Evolutionary conservation across 2,888 invertebrate species (phyloP), one percentile per base, ranked within the genome.

Genomic region (Bursaphelenchus okinawaensis): DNA sequence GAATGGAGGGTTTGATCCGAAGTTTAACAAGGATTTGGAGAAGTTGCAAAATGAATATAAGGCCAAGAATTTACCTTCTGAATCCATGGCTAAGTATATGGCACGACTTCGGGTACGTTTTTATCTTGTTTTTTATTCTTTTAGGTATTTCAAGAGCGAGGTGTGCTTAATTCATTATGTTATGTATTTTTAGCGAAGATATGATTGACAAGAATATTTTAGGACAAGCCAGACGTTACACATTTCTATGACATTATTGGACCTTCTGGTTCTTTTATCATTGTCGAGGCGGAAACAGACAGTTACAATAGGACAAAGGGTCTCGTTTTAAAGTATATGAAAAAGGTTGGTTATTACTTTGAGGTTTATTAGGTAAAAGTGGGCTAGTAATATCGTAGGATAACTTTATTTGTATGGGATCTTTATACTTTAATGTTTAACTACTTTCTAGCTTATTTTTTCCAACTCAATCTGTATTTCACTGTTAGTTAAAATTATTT

Each of bases 171-270:
- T 22, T 61, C 19, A 61, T 6, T 60, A 20, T 60, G n/a, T 7
- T 19, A 55, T n/a, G n/a, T n/a, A 19, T 54, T 55, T 60, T 52
- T 22, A 8, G 16, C 12, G 19, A 60, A 20, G 1, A 12, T 59
- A 58, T 4, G n/a, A 40, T n/a, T 40, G 12, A 16, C 40, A 40
- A 24, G 7, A 7, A 29, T 12, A 16, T 54, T 75, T 65, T 66
- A 79, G 78, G 75, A 80, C 29, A 75, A 72, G 52, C 78, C 78
- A 7, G 78, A 78, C 62, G 64, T 74, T 8, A 72, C 71, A 16
- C 68, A 73, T 57, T 55, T 65, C n/a, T 78, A 73, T 27, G 76
- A 78, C 23, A 57, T 80, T 26, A 75, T 76, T 40, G 80, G 80
- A 1, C 80, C 80, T 0, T 62, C 68, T 24, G 77, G 77, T 9